These are phyloP conservation scores for Rhodeus uyekii DNA, from an alignment of 2,797 vertebrate species.

Conservation along the genomic window DNA sequence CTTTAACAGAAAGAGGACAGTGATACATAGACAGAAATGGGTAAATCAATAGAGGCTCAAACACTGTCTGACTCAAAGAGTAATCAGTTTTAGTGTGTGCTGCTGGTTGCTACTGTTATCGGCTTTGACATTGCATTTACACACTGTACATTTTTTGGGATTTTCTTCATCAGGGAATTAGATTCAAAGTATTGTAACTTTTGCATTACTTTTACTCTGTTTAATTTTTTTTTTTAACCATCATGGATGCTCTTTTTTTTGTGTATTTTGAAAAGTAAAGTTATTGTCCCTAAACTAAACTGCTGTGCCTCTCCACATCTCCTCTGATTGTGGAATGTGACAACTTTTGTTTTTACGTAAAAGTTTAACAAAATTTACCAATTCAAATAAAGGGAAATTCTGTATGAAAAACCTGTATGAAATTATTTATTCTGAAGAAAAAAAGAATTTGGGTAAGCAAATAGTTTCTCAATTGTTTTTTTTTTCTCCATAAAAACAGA, in stretches of 20 bases:
- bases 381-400: background rate
- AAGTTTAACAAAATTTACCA: background rate
- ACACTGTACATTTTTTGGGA: background rate
- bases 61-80: background rate
- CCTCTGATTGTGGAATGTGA: no score
- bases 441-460: background rate
- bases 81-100: constrained; percentile 29
- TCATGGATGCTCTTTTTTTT: no score
- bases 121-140: background rate
- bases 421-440: background rate
- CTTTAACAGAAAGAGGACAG: constrained; percentile 41
- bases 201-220: background rate
- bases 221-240: no score
- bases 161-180: background rate
- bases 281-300: no score
- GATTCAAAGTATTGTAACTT: background rate
- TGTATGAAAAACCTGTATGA: background rate
- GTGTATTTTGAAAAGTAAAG: no score
- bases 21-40: constrained; percentile 40
- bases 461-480: background rate
- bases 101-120: background rate
- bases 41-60: constrained; percentile 37
- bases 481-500: background rate
- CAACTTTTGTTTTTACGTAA: background rate
- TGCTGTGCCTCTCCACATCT: no score